These are phyloP conservation scores for Agrotis ipsilon DNA, from an alignment of 2,888 invertebrate genomes.

Conservation along the genomic window DNA sequence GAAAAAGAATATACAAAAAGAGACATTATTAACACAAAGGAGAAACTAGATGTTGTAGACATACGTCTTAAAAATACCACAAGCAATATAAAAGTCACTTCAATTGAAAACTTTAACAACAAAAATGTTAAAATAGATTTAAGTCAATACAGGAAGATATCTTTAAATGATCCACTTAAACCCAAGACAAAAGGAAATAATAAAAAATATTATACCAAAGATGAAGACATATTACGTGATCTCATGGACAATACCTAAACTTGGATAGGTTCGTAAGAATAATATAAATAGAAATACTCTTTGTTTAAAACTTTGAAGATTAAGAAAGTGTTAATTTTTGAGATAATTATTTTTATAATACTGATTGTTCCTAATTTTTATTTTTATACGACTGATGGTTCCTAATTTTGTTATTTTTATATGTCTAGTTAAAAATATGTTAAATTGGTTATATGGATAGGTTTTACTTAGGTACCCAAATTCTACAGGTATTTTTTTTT, in stretches of 20 bases:
- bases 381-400: constrained; percentile 25
- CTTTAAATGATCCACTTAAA: constrained; percentile 29
- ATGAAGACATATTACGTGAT: constrained; percentile 25
- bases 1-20: constrained; percentile 29
- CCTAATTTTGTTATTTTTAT: constrained; percentile 29
- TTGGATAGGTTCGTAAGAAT: constrained; percentile 25
- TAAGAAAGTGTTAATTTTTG: constrained; percentile 29
- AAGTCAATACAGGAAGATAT: constrained; percentile 27
- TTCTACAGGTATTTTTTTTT: constrained; percentile 30
- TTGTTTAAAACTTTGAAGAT: constrained; percentile 29
- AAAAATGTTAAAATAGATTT: constrained; percentile 25
- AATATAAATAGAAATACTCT: constrained; percentile 29
- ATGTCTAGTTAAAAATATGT: constrained; percentile 26
- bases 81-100: constrained; percentile 28
- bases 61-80: constrained; percentile 28
- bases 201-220: constrained; percentile 26
- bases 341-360: constrained; percentile 26
- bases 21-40: constrained; percentile 32
- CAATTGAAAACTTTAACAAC: constrained; percentile 19
- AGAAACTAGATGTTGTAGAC: constrained; percentile 28
- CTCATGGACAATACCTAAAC: constrained; percentile 24
- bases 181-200: constrained; percentile 28
- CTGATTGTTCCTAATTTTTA: constrained; percentile 27
- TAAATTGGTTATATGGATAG: constrained; percentile 31
- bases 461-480: constrained; percentile 31